Evolutionary conservation across 1,140 invertebrate genomes (phyloP).

Genomic region (Sogatella furcifera): DNA sequence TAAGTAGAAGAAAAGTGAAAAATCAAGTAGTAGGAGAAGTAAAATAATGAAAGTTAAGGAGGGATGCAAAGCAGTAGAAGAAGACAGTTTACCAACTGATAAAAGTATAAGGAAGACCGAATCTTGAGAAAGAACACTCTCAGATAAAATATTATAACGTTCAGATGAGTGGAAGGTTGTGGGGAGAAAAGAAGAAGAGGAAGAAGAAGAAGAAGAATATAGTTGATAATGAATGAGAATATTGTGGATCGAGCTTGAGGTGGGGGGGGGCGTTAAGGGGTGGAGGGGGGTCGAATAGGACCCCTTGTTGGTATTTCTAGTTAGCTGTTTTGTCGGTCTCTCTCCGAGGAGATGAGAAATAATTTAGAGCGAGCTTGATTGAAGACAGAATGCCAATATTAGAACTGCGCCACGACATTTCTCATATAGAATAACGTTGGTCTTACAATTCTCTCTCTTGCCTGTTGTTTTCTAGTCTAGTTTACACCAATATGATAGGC

Average conservation of each 20-base stretch:
- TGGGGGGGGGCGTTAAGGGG: background rate
- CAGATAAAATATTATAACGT: constrained; percentile 3
- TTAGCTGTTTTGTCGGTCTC: background rate
- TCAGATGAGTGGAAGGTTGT: background rate
- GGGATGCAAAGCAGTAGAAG: no score
- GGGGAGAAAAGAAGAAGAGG: no score
- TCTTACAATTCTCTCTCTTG: no score
- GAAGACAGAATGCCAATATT: constrained; percentile 4
- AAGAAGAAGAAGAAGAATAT: no score
- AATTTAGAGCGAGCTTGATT: background rate
- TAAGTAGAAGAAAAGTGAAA: background rate
- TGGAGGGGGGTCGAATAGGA: background rate
- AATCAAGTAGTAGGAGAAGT: background rate
- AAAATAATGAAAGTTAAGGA: background rate
- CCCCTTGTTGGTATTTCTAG: constrained; percentile 1
- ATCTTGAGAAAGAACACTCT: background rate
- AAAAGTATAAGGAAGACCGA: background rate
- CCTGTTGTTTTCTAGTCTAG: no score
- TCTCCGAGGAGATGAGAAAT: background rate
- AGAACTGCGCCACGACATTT: background rate
- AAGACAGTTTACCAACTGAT: background rate
- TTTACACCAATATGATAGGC: no score
- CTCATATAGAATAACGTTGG: background rate
- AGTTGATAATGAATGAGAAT: constrained; percentile 3
- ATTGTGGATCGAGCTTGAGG: background rate